Conservation (phyloP, 2,113 vertebrate genomes). For the Psophia crepitans region DNA sequence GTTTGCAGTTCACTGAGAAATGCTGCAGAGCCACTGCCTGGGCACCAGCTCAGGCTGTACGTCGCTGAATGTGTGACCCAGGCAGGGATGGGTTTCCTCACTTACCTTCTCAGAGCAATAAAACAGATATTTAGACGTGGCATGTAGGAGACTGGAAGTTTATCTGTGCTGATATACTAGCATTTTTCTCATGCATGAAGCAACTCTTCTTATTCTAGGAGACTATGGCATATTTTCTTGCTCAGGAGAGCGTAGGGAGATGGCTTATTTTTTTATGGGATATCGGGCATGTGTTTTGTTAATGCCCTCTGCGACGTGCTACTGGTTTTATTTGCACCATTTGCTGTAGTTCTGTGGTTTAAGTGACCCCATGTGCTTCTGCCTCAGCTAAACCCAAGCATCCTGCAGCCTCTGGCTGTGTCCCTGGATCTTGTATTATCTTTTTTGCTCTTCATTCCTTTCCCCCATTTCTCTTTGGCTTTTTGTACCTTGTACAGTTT, state of each 20-base stretch:
- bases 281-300: constrained; percentile 30
- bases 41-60: background rate
- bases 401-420: background rate
- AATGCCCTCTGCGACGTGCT: background rate
- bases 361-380: background rate
- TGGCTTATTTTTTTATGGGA: constrained; percentile 23
- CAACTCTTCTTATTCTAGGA: constrained; percentile 12
- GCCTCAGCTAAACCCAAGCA: background rate
- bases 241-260: constrained; percentile 13
- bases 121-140: background rate
- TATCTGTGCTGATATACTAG: background rate
- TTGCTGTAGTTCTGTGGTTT: background rate
- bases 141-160: background rate
- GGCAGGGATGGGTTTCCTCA: background rate
- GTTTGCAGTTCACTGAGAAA: background rate
- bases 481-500: background rate
- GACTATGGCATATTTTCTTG: background rate
- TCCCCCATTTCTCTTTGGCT: accelerated
- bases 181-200: constrained; percentile 26
- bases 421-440: background rate
- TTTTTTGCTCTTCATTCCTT: background rate
- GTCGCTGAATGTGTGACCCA: background rate
- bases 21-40: background rate
- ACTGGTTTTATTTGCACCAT: background rate
- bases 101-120: background rate